These are phyloP conservation scores for Corythaeola cristata DNA, from an alignment of 2,113 vertebrate species.

Conservation along the genomic window DNA sequence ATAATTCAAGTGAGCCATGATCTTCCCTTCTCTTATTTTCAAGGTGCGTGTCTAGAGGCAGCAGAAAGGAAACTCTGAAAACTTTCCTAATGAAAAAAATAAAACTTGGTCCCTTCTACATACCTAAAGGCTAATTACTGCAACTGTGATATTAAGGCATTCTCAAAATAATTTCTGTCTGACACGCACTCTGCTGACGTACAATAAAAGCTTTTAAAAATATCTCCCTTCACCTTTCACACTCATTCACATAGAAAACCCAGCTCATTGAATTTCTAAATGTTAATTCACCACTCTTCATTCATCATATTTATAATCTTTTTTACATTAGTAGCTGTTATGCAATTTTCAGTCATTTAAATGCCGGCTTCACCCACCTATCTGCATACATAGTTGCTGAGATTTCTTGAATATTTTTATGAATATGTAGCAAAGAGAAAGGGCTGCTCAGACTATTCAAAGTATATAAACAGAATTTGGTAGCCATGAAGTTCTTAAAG, in stretches of 20 bases:
- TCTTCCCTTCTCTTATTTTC: background rate
- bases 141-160: background rate
- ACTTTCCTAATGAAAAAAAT: background rate
- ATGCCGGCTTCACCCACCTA: conserved; percentile 8
- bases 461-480: background rate
- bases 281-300: conserved; percentile 36
- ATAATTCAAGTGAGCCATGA: background rate
- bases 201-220: conserved; percentile 35
- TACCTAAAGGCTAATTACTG: conserved; percentile 16
- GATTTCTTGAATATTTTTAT: background rate
- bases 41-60: background rate
- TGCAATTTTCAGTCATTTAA: conserved; percentile 11
- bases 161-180: conserved; percentile 25
- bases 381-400: background rate
- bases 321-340: background rate
- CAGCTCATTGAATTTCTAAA: conserved; percentile 15
- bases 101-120: background rate
- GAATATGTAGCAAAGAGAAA: background rate
- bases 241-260: background rate
- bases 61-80: background rate
- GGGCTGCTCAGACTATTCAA: background rate
- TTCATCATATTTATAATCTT: background rate
- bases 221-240: conserved; percentile 16
- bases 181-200: background rate
- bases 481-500: background rate